Percentiles rank a stretch among this genome's conserved stretches.
phyloP scores from a whole-genome alignment of 2,113 vertebrate species.

The Eulemur rufifrons region DNA sequence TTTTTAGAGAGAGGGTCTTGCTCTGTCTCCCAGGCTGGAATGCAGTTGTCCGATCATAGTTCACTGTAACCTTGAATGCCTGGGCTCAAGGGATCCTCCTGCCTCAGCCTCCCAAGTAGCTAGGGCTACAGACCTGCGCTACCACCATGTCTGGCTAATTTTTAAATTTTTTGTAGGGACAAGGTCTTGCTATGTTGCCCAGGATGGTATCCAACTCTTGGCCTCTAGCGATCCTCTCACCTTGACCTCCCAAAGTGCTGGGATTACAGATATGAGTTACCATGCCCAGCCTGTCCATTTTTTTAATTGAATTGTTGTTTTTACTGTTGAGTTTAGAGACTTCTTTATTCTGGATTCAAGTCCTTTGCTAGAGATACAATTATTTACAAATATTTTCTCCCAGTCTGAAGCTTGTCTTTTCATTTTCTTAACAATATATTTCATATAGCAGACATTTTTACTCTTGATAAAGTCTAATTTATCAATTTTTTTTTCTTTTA shows the following conservation, averaged over 20 bases:
- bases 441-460: conserved; percentile 8
- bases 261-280: background rate
- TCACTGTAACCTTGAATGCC: too few relatives aligned
- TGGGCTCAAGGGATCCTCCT: too few relatives aligned
- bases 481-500: conserved; percentile 8
- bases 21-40: too few relatives aligned
- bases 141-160: too few relatives aligned
- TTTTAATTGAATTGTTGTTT: background rate
- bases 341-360: background rate
- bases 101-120: too few relatives aligned
- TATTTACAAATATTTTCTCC: background rate
- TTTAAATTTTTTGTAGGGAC: too few relatives aligned
- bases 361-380: background rate
- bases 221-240: background rate
- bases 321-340: background rate
- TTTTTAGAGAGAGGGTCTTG: too few relatives aligned
- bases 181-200: background rate
- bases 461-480: background rate
- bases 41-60: too few relatives aligned
- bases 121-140: too few relatives aligned
- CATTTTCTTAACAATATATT: background rate
- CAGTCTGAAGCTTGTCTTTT: conserved; percentile 1
- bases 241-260: background rate
- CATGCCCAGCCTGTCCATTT: background rate
- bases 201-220: background rate